Evolutionary conservation across 2,888 invertebrate species (phyloP).

Genomic region (Hoplodrina blanda): DNA sequence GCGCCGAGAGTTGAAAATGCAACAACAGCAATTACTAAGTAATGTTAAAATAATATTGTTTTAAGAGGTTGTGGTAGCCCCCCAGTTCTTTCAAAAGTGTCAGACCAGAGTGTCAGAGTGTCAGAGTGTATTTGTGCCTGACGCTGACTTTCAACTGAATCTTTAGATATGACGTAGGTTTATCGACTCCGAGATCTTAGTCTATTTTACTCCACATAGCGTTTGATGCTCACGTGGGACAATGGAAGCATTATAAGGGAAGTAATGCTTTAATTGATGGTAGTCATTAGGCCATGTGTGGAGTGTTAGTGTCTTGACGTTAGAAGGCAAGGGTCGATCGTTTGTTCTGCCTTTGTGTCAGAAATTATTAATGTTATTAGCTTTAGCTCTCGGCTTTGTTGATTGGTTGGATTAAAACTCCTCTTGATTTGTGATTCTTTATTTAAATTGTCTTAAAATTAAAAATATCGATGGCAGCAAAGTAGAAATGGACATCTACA

Average conservation of each 20-base stretch:
- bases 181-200: neutral
- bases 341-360: constrained; percentile 38
- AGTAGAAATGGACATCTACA: too few relatives aligned
- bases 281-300: constrained; percentile 51
- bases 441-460: neutral
- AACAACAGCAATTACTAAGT: too few relatives aligned
- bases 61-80: too few relatives aligned
- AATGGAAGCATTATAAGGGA: constrained; percentile 43
- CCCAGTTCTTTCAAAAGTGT: too few relatives aligned
- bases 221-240: constrained; percentile 9
- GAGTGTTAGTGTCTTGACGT: constrained; percentile 35
- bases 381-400: constrained; percentile 13
- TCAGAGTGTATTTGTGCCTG: too few relatives aligned
- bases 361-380: constrained; percentile 43
- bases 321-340: constrained; percentile 39
- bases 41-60: too few relatives aligned
- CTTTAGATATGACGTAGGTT: too few relatives aligned
- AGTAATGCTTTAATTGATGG: constrained; percentile 61
- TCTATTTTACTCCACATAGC: neutral
- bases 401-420: neutral
- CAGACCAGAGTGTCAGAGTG: too few relatives aligned
- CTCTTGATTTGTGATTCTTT: neutral
- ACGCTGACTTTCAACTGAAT: too few relatives aligned
- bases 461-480: too few relatives aligned
- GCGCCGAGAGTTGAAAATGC: too few relatives aligned